Evolutionary conservation across 1,140 invertebrate species (phyloP), one percentile per base, ranked within the genome.

Genomic region (Oppia nitens): DNA sequence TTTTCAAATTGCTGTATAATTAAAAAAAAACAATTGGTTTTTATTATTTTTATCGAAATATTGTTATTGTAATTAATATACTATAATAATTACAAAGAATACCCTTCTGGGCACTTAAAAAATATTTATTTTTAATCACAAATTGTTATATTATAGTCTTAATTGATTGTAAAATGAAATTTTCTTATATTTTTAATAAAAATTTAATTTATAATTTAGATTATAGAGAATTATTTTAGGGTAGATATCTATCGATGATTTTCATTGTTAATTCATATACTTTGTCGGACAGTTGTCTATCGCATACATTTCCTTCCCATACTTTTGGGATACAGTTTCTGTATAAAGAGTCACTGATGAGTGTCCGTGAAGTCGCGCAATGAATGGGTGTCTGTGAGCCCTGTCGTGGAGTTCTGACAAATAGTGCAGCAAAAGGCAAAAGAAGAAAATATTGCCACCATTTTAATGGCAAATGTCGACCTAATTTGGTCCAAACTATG

Each of bases 361-460:
- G 29, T 11, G 26, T 17, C 1, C 17, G 17, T 14, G 81, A 79
- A 0, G 81, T 79, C 4, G 84, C 82, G 68, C 83, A 87, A 68
- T 83, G 80, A 1, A 88, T 68, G 27, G 84, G 74, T 12, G 82
- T 86, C 73, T 88, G 82, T 6, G 79, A 76, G 48, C 83, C 85
- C 82, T 85, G 66, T 45, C 53, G 50, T 3, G 65, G 57, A 11
- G 64, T 61, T 55, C 57, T 40, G 3, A 64, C 55, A 45, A 57
- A 57, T 17, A 53, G 40, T 6, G 23, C 24, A 2, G 29, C 55
- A 24, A 60, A 62, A 6, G 59, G 29, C 1, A 1, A 25, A 1
- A 45, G 4, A 20, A 56, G 17, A 21, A 60, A 21, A 1, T 59
- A 45, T 45, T 59, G 58, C 55, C 27, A 59, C 48, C 54, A 61